phyloP scores from a whole-genome alignment of 37 sponge, comb jelly and placozoan genomes.

The Crambe crambe region DNA sequence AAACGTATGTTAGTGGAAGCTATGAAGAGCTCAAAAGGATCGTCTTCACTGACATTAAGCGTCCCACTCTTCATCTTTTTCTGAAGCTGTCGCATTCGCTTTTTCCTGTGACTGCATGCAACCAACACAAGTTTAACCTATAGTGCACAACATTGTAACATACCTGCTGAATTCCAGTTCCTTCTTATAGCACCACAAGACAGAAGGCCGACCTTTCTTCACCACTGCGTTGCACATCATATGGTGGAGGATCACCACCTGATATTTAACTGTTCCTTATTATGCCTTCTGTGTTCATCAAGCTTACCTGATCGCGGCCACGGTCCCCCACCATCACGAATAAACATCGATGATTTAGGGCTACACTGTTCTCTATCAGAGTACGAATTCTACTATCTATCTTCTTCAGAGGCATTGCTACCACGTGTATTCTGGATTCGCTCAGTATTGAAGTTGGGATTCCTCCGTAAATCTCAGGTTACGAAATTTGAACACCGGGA shows the following conservation, averaged over 20 bases:
- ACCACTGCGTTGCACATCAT: conserved; percentile 87
- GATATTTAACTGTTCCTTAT: background rate
- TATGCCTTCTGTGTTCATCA: background rate
- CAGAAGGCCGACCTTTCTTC: conserved; percentile 80
- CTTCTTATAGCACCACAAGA: conserved; percentile 99
- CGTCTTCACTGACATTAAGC: conserved; percentile 79
- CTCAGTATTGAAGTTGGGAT: background rate
- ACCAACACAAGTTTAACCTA: too few relatives aligned
- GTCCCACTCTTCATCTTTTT: conserved; percentile 90
- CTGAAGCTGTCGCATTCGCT: conserved; percentile 90
- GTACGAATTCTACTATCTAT: conserved; percentile 81
- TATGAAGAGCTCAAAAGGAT: conserved; percentile 96
- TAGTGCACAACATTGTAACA: background rate
- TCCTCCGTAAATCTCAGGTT: conserved; percentile 13
- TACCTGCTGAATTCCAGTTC: conserved; percentile 96
- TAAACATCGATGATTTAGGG: conserved; percentile 57
- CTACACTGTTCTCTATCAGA: conserved; percentile 89
- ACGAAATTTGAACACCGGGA: background rate
- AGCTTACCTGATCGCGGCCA: conserved; percentile 79
- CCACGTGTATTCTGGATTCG: background rate
- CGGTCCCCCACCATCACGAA: conserved; percentile 91
- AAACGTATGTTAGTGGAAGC: conserved; percentile 92
- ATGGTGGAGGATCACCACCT: conserved; percentile 96
- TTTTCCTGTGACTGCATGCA: conserved; percentile 90
- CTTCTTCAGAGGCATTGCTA: conserved; percentile 64